Evolutionary conservation across 2,113 vertebrate species (phyloP).

Genomic region (Bos javanicus): DNA sequence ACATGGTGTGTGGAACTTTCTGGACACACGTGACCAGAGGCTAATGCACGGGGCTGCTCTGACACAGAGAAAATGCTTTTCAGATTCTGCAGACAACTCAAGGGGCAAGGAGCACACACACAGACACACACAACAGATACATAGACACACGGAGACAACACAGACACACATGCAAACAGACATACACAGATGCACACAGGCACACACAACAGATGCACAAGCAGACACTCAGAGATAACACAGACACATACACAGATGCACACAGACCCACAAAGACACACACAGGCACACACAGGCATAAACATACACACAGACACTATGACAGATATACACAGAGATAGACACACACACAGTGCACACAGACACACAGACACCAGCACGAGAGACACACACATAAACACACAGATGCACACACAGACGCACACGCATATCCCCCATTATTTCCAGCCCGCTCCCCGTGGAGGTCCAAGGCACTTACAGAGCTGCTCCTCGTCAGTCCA

Average conservation of each 20-base stretch:
- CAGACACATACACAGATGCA: neutral
- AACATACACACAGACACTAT: neutral
- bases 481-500: conserved; percentile 92
- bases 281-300: neutral
- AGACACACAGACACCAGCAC: neutral
- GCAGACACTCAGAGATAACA: neutral
- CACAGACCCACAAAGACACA: neutral
- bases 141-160: neutral
- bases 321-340: no score
- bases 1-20: neutral
- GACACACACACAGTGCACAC: rapidly evolving
- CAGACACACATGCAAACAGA: neutral
- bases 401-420: neutral
- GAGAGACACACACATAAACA: neutral
- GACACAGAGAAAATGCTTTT: neutral
- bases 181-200: neutral
- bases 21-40: neutral
- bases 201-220: no score
- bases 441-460: neutral
- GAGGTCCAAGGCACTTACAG: conserved; percentile 78
- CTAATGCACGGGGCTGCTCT: neutral
- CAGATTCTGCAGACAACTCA: neutral
- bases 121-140: neutral
- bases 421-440: neutral
- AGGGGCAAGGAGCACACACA: neutral